Evolutionary conservation across 2,113 vertebrate genomes (phyloP).

Genomic region (Protobothrops mucrosquamatus): DNA sequence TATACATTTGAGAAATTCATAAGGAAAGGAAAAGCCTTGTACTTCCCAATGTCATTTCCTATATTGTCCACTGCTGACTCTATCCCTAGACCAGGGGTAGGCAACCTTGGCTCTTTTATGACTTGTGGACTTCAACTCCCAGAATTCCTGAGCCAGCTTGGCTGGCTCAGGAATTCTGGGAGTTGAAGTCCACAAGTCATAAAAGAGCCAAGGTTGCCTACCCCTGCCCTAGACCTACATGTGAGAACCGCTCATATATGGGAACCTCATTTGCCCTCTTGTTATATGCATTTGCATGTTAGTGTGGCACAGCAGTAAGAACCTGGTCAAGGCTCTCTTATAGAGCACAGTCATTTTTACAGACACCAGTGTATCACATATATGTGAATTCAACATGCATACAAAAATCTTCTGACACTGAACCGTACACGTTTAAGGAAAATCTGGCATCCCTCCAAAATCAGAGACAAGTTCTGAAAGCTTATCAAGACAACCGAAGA

Average conservation of each 20-base stretch:
- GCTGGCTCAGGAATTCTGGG: too few relatives aligned
- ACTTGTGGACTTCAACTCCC: too few relatives aligned
- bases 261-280: background rate
- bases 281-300: background rate
- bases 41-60: background rate
- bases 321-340: background rate
- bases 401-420: background rate
- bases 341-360: background rate
- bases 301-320: background rate
- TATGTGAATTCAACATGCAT: background rate
- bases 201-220: too few relatives aligned
- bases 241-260: background rate
- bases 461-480: background rate
- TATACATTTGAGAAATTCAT: background rate
- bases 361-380: background rate
- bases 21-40: too few relatives aligned
- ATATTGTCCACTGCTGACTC: background rate
- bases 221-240: background rate
- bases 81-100: background rate
- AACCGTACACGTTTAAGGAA: background rate
- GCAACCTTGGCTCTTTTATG: too few relatives aligned
- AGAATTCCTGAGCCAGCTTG: too few relatives aligned
- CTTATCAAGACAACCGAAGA: background rate
- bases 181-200: too few relatives aligned
- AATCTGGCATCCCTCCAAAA: background rate